A percentile compares a stretch with the other conserved stretches of the same genome.
Conservation (phyloP, 2,888 invertebrate species). For the Campoplex capitator region DNA sequence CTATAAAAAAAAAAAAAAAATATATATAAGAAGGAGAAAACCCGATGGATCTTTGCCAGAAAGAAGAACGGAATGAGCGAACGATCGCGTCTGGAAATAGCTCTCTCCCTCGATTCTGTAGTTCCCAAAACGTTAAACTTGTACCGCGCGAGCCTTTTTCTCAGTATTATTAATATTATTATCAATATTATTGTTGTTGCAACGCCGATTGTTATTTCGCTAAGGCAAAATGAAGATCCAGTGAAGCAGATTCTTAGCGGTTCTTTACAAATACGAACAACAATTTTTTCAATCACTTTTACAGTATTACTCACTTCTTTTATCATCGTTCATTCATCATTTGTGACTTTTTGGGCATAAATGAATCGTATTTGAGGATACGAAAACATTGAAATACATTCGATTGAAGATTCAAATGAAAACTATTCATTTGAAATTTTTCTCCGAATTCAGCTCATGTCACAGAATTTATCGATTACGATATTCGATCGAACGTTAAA, state of each 20-base stretch:
- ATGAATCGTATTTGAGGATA: background rate
- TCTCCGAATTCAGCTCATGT: background rate
- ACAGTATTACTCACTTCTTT: background rate
- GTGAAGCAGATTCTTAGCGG: no score
- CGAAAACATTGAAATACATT: background rate
- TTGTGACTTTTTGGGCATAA: no score
- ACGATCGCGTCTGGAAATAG: constrained; percentile 68
- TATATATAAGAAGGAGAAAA: constrained; percentile 43
- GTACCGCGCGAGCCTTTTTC: background rate
- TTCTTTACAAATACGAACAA: no score
- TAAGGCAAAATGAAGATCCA: background rate
- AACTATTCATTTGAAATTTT: background rate
- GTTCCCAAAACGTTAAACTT: constrained; percentile 34
- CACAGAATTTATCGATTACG: background rate
- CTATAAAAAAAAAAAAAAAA: constrained; percentile 17
- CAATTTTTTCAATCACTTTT: no score
- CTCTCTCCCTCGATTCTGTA: constrained; percentile 37
- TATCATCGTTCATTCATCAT: background rate
- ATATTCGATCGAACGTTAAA: background rate
- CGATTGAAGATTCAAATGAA: background rate
- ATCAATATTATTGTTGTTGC: background rate
- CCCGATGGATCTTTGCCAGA: constrained; percentile 70
- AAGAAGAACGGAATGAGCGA: constrained; percentile 53
- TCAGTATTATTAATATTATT: background rate
- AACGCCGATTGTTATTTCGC: background rate